These are phyloP conservation scores for Miichthys miiuy DNA, from an alignment of 2,797 vertebrate species.

Conservation along the genomic window DNA sequence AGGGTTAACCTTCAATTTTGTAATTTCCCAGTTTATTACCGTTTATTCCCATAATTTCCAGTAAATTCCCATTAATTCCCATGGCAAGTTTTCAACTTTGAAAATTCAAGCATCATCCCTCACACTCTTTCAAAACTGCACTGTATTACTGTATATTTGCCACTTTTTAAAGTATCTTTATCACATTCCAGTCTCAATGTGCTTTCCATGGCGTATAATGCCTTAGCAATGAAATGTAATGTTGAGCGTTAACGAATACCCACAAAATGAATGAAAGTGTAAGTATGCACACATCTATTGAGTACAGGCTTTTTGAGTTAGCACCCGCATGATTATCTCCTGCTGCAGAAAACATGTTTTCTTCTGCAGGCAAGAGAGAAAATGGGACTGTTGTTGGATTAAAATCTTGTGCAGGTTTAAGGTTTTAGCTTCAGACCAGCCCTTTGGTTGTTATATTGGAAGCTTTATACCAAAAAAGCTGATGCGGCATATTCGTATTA, in stretches of 20 bases:
- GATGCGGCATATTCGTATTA: slow-evolving; percentile 27
- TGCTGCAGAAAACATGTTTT: slow-evolving; percentile 38
- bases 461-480: slow-evolving; percentile 17
- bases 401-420: slow-evolving; percentile 36
- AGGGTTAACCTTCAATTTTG: no score
- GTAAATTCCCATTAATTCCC: neutral
- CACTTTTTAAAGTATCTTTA: neutral
- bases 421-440: slow-evolving; percentile 28
- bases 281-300: slow-evolving; percentile 10
- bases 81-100: neutral
- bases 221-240: neutral
- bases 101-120: neutral
- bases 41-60: neutral
- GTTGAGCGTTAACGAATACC: slow-evolving; percentile 5
- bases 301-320: slow-evolving; percentile 26
- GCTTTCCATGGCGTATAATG: neutral
- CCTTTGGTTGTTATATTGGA: slow-evolving; percentile 10
- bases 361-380: slow-evolving; percentile 19
- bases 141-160: neutral
- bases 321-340: slow-evolving; percentile 27
- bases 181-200: neutral
- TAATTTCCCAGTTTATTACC: no score
- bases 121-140: neutral
- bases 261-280: neutral
- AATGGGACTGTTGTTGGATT: slow-evolving; percentile 34